phyloP scores from a whole-genome alignment of 2,888 invertebrate genomes.

The Polyommatus icarus region DNA sequence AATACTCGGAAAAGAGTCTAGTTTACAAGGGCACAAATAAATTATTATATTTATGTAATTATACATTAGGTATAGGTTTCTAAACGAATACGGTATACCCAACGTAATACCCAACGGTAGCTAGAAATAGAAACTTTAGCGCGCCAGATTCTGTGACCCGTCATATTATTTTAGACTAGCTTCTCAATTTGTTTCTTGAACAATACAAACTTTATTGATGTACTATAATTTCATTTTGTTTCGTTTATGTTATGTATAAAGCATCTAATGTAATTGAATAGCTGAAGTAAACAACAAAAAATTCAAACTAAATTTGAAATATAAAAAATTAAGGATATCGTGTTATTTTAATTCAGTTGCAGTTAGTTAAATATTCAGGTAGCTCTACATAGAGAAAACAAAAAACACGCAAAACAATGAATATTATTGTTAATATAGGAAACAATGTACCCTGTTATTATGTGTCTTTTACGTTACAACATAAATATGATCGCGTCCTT shows the following conservation, averaged over 20 bases:
- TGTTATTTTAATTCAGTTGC: background rate
- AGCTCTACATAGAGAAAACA: background rate
- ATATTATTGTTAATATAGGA: conserved; percentile 20
- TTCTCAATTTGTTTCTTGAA: too few relatives aligned
- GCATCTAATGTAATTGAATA: too few relatives aligned
- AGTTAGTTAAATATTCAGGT: background rate
- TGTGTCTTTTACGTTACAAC: conserved; percentile 22
- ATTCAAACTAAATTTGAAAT: too few relatives aligned
- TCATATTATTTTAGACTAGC: too few relatives aligned
- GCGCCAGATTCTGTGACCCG: background rate
- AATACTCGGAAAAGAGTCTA: conserved; percentile 20
- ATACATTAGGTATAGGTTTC: background rate
- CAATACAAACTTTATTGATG: too few relatives aligned
- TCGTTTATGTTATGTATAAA: too few relatives aligned
- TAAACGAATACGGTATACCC: too few relatives aligned
- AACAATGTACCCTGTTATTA: conserved; percentile 20
- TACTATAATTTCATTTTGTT: too few relatives aligned
- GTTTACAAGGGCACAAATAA: conserved; percentile 9
- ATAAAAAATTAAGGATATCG: background rate
- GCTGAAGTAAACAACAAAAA: too few relatives aligned
- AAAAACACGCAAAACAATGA: conserved; percentile 5
- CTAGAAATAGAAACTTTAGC: background rate
- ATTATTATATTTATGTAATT: conserved; percentile 9
- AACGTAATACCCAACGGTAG: too few relatives aligned
- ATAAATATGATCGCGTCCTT: conserved; percentile 23